phyloP scores from a whole-genome alignment of 1,140 invertebrate species.

The Bathynomus jamesi region DNA sequence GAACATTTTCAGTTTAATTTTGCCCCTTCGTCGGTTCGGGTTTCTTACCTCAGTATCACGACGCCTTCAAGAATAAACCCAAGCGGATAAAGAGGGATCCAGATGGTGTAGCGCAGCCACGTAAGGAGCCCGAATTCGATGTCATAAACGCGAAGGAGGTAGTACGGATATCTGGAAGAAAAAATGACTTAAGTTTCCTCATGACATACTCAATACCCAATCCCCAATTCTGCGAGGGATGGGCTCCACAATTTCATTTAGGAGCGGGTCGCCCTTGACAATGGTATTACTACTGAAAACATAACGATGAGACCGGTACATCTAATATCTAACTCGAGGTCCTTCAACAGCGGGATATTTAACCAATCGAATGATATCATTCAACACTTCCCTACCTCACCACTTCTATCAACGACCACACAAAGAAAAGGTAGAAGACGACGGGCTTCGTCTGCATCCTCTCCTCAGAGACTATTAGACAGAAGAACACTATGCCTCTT shows the following conservation, averaged over 20 bases:
- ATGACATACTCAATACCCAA: slow-evolving; percentile 1
- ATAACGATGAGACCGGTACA: too few relatives aligned
- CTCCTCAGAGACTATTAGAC: slow-evolving; percentile 72
- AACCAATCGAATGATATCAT: too few relatives aligned
- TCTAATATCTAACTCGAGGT: too few relatives aligned
- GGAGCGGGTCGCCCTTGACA: too few relatives aligned
- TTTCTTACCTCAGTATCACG: slow-evolving; percentile 54
- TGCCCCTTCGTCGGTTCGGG: too few relatives aligned
- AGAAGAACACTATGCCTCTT: slow-evolving; percentile 69
- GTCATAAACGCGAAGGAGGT: slow-evolving; percentile 70
- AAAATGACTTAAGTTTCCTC: too few relatives aligned
- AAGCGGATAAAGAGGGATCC: slow-evolving; percentile 85
- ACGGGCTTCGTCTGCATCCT: slow-evolving; percentile 77
- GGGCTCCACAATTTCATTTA: too few relatives aligned
- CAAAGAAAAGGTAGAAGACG: slow-evolving; percentile 74
- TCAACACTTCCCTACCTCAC: slow-evolving; percentile 68
- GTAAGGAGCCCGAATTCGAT: slow-evolving; percentile 67
- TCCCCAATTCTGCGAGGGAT: too few relatives aligned
- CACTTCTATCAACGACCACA: slow-evolving; percentile 73
- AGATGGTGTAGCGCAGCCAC: slow-evolving; percentile 85
- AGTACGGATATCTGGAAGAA: slow-evolving; percentile 72
- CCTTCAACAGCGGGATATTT: too few relatives aligned
- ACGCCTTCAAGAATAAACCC: slow-evolving; percentile 81
- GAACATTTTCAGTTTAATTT: too few relatives aligned
- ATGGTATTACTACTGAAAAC: too few relatives aligned